Conservation (phyloP, 2,113 vertebrate species). For the Hypocryptadius cinnamomeus region DNA sequence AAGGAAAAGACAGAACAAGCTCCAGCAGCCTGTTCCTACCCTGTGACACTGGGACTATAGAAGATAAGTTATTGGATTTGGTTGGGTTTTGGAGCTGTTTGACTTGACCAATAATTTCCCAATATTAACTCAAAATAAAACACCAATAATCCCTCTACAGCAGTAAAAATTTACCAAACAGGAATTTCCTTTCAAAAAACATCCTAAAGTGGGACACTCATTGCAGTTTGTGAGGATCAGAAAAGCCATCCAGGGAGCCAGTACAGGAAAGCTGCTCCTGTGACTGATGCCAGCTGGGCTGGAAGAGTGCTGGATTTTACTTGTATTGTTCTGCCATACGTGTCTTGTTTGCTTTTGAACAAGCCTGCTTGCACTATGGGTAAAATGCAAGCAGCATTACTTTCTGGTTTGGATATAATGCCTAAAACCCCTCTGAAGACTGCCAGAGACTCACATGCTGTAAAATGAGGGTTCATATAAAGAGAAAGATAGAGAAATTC, state of each 20-base stretch:
- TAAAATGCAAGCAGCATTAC: not conserved
- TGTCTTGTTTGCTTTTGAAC: not conserved
- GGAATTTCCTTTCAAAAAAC: not conserved
- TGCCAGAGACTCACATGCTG: not conserved
- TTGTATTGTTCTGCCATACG: not conserved
- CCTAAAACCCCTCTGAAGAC: not conserved
- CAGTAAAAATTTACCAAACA: not conserved
- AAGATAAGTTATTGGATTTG: not conserved
- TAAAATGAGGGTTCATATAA: not conserved
- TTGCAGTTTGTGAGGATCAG: not conserved
- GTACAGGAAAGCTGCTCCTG: not conserved
- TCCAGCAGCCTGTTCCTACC: not conserved
- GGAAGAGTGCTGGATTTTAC: not conserved
- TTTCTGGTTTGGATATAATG: not conserved
- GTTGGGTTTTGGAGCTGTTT: not conserved
- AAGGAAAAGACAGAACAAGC: not conserved
- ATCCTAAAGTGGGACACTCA: not conserved
- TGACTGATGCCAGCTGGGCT: not conserved
- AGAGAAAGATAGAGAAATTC: not conserved
- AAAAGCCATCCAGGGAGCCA: constrained; percentile 1
- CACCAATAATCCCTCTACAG: not conserved
- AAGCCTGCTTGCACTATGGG: not conserved
- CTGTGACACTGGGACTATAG: not conserved
- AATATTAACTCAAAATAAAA: not conserved
- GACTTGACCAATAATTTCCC: not conserved